Evolutionary conservation across 2,113 vertebrate species (phyloP).

Genomic region (Forbesichthys papilliferus): DNA sequence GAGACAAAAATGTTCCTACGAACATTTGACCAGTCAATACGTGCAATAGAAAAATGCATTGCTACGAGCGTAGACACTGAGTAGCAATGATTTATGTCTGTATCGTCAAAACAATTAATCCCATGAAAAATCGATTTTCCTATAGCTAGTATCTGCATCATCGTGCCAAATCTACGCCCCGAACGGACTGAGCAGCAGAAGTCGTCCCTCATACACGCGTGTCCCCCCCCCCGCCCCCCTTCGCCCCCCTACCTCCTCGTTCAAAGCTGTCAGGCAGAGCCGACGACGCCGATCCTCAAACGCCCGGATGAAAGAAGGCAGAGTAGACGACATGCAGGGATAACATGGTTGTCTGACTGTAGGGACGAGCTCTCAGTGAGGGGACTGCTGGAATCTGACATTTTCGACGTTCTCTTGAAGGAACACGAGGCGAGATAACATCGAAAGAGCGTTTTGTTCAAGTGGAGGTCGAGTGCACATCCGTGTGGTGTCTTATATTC

Average conservation of each 20-base stretch:
- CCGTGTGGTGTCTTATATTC: constrained; percentile 55
- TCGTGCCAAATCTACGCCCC: constrained; percentile 14
- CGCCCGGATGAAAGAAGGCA: constrained; percentile 54
- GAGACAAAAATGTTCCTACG: neutral
- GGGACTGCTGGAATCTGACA: constrained; percentile 63
- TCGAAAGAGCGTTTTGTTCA: neutral
- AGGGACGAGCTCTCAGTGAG: constrained; percentile 29
- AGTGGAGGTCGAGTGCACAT: neutral
- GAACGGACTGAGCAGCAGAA: constrained; percentile 33
- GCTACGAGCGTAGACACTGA: too few species aligned
- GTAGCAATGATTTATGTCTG: too few species aligned
- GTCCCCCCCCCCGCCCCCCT: neutral
- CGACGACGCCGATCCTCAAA: constrained; percentile 47
- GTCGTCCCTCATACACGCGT: neutral
- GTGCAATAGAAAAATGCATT: too few species aligned
- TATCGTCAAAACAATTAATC: too few species aligned
- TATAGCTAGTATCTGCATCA: neutral
- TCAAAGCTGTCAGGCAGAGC: constrained; percentile 63
- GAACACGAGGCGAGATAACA: constrained; percentile 25
- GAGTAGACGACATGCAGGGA: constrained; percentile 49
- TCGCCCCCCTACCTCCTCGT: constrained; percentile 7
- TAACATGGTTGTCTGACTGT: constrained; percentile 55
- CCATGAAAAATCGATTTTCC: too few species aligned
- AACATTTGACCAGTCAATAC: too few species aligned
- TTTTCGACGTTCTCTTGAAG: constrained; percentile 45